These are phyloP conservation scores for Cladorhizidae sp. DNA, from an alignment of 37 sponge, comb jelly and placozoan genomes.

Conservation along the genomic window DNA sequence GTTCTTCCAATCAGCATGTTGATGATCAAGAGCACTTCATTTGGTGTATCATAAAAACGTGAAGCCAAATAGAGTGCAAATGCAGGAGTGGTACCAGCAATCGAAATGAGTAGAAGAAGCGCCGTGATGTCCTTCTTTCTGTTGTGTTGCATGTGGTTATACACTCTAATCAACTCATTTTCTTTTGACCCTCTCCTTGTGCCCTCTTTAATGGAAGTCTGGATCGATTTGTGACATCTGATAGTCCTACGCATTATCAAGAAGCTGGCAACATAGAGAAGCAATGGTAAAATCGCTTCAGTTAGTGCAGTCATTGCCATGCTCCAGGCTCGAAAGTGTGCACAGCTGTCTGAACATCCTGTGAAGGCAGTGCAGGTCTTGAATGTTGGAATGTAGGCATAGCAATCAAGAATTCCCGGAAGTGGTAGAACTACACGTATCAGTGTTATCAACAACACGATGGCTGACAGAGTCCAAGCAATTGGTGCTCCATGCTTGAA, in stretches of 20 bases:
- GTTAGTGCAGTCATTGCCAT: not conserved
- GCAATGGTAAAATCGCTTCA: not conserved
- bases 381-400: not conserved
- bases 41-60: too few relatives aligned
- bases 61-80: too few relatives aligned
- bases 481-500: not conserved
- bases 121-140: not conserved
- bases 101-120: not conserved
- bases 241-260: not conserved
- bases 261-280: not conserved
- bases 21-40: too few relatives aligned
- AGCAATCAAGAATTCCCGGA: not conserved
- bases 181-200: too few relatives aligned
- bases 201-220: too few relatives aligned
- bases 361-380: conserved; percentile 7
- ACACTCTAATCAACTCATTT: not conserved
- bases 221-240: too few relatives aligned
- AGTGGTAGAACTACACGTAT: not conserved
- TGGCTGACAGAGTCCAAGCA: not conserved
- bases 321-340: not conserved
- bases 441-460: not conserved
- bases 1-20: too few relatives aligned
- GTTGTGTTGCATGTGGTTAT: not conserved
- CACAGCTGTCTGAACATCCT: not conserved
- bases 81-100: not conserved